A percentile compares a stretch with the other conserved stretches of the same genome.
Evolutionary conservation across 2,888 invertebrate genomes (phyloP).

Genomic region (Odontocolon sp.): DNA sequence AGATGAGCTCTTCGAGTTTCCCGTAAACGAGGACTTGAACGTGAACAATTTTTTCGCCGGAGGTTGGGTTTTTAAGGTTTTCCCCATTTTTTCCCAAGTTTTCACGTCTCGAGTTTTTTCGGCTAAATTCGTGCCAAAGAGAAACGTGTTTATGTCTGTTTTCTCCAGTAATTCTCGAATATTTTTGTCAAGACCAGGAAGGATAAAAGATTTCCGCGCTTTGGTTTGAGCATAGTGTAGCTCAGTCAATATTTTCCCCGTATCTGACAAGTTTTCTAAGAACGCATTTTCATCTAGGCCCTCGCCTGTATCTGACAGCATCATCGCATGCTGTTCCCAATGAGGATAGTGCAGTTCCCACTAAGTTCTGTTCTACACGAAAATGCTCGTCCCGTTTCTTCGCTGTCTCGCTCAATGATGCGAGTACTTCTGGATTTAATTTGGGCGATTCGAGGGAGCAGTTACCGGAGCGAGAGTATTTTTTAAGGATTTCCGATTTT

Average conservation of each 20-base stretch:
- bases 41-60: not conserved
- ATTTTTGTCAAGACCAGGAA: conserved; percentile 28
- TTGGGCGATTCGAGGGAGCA: conserved; percentile 45
- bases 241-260: conserved; percentile 37
- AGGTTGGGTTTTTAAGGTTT: conserved; percentile 26
- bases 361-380: conserved; percentile 47
- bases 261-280: conserved; percentile 37
- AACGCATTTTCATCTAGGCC: conserved; percentile 30
- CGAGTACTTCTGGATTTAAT: conserved; percentile 52
- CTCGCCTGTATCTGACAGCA: conserved; percentile 20
- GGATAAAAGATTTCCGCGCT: conserved; percentile 42
- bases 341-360: conserved; percentile 52
- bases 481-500: conserved; percentile 39
- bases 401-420: conserved; percentile 43
- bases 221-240: conserved; percentile 30
- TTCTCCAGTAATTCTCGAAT: conserved; percentile 38
- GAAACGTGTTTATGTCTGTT: conserved; percentile 36
- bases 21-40: not conserved
- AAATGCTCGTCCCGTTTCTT: conserved; percentile 53
- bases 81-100: conserved; percentile 42
- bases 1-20: not conserved
- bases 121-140: conserved; percentile 40
- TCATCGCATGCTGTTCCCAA: conserved; percentile 52
- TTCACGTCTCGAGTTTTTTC: conserved; percentile 37
- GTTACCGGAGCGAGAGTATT: conserved; percentile 56